Evolutionary conservation across 2,797 vertebrate species (phyloP), one percentile per base, ranked within the genome.

Genomic region (Chiroxiphia lanceolata): DNA sequence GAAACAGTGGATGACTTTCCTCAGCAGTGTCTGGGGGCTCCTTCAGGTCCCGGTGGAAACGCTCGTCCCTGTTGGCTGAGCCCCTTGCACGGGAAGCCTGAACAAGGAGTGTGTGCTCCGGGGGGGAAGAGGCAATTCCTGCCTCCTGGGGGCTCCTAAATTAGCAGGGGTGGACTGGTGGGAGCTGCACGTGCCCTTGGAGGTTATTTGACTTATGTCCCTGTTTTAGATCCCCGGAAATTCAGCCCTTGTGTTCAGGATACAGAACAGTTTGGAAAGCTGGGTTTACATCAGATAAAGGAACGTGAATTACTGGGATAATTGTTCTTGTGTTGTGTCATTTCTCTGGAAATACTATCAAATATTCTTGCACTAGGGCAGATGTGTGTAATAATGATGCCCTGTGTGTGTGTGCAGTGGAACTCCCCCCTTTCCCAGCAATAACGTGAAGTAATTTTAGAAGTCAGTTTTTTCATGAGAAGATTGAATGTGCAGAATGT

Each of bases 1-100:
- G 93, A 83, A 93, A 34, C 56, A 56, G 67, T 60, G 21, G 92
- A 87, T 94, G 94, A 82, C 75, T 89, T 93, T 84, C 80, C 91
- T 95, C 78, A 89, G 36, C 70, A 93, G 83, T 80, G 20, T 63
- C 63, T 82, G 93, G 54, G 89, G 63, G 7, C 76, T 89, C 47
- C 33, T 65, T 76, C 65, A 36, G 63, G 33, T 60, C n/a, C 59
- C 63, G n/a, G 1, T 74, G 90, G 64, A 91, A 74, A 22, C 50
- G 19, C 67, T 40, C 1, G 4, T 22, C 59, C 33, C 27, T 38
- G 8, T 19, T 29, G 79, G 1, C 9, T 14, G 68, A 86, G 81
- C 38, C 71, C 57, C 68, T 47, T 33, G 9, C 79, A 5, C 67
- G 26, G 87, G 68, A 40, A 60, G 31, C 18, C 67, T 54, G 77